These are phyloP conservation scores for Brachyopa scutellaris DNA, from an alignment of 2,888 invertebrate species.

Conservation along the genomic window DNA sequence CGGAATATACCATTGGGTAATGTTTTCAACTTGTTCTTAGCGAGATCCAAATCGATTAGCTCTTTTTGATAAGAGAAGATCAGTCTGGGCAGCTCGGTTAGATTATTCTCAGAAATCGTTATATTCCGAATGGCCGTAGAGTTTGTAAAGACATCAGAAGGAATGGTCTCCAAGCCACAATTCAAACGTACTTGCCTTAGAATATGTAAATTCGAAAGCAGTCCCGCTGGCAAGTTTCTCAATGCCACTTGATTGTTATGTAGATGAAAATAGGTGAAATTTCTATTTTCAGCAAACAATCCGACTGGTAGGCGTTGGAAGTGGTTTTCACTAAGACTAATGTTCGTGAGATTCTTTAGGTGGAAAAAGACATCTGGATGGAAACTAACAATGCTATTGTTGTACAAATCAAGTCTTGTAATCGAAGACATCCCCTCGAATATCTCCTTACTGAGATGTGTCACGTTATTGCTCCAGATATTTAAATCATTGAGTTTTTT, in stretches of 20 bases:
- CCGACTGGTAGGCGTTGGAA: slow-evolving; percentile 85
- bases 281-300: slow-evolving; percentile 84
- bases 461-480: slow-evolving; percentile 87
- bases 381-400: slow-evolving; percentile 85
- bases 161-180: slow-evolving; percentile 84
- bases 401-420: slow-evolving; percentile 86
- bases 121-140: slow-evolving; percentile 84
- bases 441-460: slow-evolving; percentile 85
- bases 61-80: slow-evolving; percentile 86
- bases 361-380: slow-evolving; percentile 85
- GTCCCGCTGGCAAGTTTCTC: slow-evolving; percentile 83
- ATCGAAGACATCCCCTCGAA: slow-evolving; percentile 86
- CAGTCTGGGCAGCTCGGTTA: slow-evolving; percentile 84
- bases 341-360: slow-evolving; percentile 84
- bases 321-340: slow-evolving; percentile 87
- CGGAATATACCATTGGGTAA: slow-evolving; percentile 85
- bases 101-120: slow-evolving; percentile 84
- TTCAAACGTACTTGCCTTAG: slow-evolving; percentile 84
- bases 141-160: slow-evolving; percentile 85
- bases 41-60: slow-evolving; percentile 85
- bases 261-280: slow-evolving; percentile 83
- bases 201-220: slow-evolving; percentile 85
- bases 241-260: slow-evolving; percentile 85
- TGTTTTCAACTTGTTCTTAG: slow-evolving; percentile 85
- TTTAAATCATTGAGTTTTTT: slow-evolving; percentile 85